Base-by-base conservation (phyloP, 2,888 invertebrate genomes). In the Agrochola lota region DNA sequence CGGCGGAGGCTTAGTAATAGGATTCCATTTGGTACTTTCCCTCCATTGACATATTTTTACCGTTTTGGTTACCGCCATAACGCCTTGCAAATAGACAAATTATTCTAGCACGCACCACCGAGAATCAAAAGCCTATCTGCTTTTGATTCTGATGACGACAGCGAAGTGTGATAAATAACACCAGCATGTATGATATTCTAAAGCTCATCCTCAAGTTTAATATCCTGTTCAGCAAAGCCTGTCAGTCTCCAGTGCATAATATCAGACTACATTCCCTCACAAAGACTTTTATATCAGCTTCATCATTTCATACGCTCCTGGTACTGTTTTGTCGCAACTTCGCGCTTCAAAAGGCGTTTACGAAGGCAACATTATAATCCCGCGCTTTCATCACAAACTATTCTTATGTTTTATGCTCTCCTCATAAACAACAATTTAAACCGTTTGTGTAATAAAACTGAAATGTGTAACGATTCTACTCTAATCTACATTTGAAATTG, bases 211-310 rank as follows among this genome's bases (percentile, higher is more conserved):
- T 69, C 63, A 71, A 75, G 62, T 83, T 82, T 87, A 81, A 81
- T 84, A 87, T 77, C 76, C 68, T 64, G 71, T 64, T 59, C 55
- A 80, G 60, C 52, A 71, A 43, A 63, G 64, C 70, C 67, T 75
- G 85, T 79, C 83, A 77, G 74, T 77, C 68, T 78, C 40, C 80
- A 64, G 66, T 71, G 72, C 75, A 83, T 83, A 74, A 69, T 77
- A 78, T 77, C 78, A 77, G 63, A 69, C 68, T 68, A 68, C 40
- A 74, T 68, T 35, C 60, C 9, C 49, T 26, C 79, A 86, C 84
- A 88, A 80, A 87, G 87, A 77, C 73, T 84, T 79, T 87, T 74
- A 80, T 87, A 88, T 85, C 79, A 83, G 84, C 77, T 67, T 66
- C 78, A 83, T 86, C 84, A 88, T 74, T 78, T 77, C 75, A 77